Conservation (phyloP, 2,113 vertebrate species). For the Gopherus evgoodei region DNA sequence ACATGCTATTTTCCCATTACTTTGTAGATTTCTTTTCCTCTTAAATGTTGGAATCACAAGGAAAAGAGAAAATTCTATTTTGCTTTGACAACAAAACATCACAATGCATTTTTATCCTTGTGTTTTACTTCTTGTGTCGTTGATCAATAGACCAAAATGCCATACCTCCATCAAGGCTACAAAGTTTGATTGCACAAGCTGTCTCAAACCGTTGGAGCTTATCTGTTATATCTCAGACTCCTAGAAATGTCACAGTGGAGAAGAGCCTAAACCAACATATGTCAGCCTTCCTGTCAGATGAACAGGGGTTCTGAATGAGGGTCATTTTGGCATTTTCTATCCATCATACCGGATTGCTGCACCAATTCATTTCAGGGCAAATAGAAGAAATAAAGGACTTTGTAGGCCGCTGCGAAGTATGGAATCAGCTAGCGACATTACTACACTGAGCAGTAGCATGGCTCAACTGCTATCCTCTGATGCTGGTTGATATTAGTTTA, state of each 20-base stretch:
- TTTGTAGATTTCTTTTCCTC: background rate
- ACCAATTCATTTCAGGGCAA: conserved; percentile 2
- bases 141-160: conserved; percentile 89
- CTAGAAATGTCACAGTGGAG: conserved; percentile 78
- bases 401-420: conserved; percentile 50
- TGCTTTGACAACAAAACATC: conserved; percentile 83
- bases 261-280: conserved; percentile 70
- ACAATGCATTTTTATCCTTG: conserved; percentile 76
- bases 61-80: conserved; percentile 54
- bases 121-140: conserved; percentile 77
- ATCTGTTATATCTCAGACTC: conserved; percentile 65
- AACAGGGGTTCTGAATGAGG: conserved; percentile 17
- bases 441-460: conserved; percentile 57
- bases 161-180: conserved; percentile 78
- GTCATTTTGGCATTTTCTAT: conserved; percentile 8
- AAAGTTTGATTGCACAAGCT: conserved; percentile 67
- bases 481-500: background rate
- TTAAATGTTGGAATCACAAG: conserved; percentile 40
- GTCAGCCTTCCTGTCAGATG: conserved; percentile 62
- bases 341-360: conserved; percentile 21
- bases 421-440: conserved; percentile 77
- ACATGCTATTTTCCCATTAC: background rate
- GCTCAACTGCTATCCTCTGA: conserved; percentile 15
- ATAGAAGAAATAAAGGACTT: conserved; percentile 35
- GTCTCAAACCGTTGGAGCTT: conserved; percentile 69